These are phyloP conservation scores for Zosterops hypoxanthus DNA, from an alignment of 2,113 vertebrate species.

Conservation along the genomic window DNA sequence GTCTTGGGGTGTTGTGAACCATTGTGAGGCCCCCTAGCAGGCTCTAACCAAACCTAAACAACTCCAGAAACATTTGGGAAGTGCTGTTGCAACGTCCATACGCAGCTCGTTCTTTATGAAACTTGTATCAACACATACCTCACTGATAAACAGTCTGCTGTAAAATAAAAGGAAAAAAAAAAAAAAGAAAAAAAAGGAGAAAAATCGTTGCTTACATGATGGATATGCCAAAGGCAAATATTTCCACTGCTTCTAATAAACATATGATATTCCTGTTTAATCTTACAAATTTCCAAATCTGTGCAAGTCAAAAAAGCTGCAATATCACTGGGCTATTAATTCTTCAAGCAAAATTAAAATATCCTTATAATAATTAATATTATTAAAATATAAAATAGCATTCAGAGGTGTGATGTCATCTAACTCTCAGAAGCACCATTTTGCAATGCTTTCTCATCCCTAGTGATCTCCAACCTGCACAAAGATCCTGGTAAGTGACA, in stretches of 20 bases:
- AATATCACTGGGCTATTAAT: neutral
- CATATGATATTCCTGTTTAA: neutral
- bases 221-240: neutral
- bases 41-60: neutral
- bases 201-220: neutral
- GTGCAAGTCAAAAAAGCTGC: neutral
- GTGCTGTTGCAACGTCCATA: neutral
- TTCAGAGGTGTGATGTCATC: neutral
- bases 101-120: neutral
- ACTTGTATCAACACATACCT: neutral
- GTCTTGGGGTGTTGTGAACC: neutral
- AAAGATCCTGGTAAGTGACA: neutral
- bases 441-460: neutral
- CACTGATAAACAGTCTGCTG: neutral
- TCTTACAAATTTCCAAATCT: neutral
- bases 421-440: neutral
- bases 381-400: neutral
- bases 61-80: neutral
- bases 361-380: neutral
- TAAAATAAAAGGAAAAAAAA: neutral
- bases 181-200: neutral
- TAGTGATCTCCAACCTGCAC: neutral
- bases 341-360: neutral
- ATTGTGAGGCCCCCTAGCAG: neutral
- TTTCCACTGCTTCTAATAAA: neutral